These are phyloP conservation scores for Yponomeuta sedellus DNA, from an alignment of 2,888 invertebrate genomes.

Conservation along the genomic window DNA sequence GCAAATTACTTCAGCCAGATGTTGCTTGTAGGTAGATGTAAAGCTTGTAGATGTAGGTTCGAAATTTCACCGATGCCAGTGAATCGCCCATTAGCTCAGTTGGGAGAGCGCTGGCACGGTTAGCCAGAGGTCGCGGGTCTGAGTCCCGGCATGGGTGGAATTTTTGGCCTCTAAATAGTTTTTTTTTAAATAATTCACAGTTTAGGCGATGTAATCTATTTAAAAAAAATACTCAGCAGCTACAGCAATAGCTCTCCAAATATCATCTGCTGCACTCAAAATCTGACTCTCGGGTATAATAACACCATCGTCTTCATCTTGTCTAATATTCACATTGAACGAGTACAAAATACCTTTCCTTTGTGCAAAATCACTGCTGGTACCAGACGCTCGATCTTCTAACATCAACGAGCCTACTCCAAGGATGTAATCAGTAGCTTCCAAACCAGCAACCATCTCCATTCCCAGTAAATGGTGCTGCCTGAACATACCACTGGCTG, in stretches of 20 bases:
- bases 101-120: too few relatives aligned
- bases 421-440: conserved; percentile 32
- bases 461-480: conserved; percentile 46
- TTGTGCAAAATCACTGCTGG: conserved; percentile 51
- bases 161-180: too few relatives aligned
- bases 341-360: conserved; percentile 40
- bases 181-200: too few relatives aligned
- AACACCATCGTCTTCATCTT: conserved; percentile 38
- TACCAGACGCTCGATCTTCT: conserved; percentile 54
- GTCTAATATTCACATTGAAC: conserved; percentile 47
- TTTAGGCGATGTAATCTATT: conserved; percentile 17
- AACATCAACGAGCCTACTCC: conserved; percentile 44
- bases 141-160: too few relatives aligned
- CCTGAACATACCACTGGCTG: conserved; percentile 54
- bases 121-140: too few relatives aligned
- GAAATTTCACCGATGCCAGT: too few relatives aligned
- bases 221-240: conserved; percentile 33
- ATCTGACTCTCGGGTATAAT: conserved; percentile 47
- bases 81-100: too few relatives aligned
- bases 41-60: too few relatives aligned
- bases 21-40: too few relatives aligned
- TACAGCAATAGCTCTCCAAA: conserved; percentile 49
- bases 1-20: too few relatives aligned
- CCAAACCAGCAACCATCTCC: conserved; percentile 42
- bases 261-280: conserved; percentile 38